These are phyloP conservation scores for Rhinichthys klamathensis DNA, from an alignment of 2,113 vertebrate species.

Conservation along the genomic window DNA sequence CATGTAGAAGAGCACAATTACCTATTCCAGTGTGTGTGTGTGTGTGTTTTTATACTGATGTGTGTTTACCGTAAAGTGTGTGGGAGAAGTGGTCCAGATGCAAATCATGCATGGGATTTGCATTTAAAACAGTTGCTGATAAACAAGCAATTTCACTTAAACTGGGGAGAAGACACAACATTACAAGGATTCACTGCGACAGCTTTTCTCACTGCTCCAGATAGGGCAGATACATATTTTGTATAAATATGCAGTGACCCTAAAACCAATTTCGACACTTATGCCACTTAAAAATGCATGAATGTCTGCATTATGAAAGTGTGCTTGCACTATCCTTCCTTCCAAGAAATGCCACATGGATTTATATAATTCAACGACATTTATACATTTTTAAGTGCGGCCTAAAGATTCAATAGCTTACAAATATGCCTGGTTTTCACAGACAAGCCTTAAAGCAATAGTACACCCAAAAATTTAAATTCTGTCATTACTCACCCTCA, in stretches of 20 bases:
- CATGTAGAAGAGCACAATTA: slow-evolving; percentile 30
- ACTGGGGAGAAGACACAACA: slow-evolving; percentile 10
- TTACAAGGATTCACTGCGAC: background rate
- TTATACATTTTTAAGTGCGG: slow-evolving; percentile 5
- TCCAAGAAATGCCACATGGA: background rate
- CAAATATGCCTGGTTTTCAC: too few relatives aligned
- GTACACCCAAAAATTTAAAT: too few relatives aligned
- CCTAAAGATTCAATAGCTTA: background rate
- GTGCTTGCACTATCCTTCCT: background rate
- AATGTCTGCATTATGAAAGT: background rate
- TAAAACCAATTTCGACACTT: background rate
- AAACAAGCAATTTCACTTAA: slow-evolving; percentile 46
- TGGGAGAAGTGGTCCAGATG: slow-evolving; percentile 34
- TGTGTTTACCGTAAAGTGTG: slow-evolving; percentile 22
- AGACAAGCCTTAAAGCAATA: too few relatives aligned
- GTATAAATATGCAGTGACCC: background rate
- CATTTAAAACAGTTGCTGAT: slow-evolving; percentile 31
- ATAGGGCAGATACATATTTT: background rate
- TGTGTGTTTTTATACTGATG: slow-evolving; percentile 18
- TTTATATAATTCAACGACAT: slow-evolving; percentile 9
- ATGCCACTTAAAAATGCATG: slow-evolving; percentile 10
- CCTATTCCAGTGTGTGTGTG: slow-evolving; percentile 17
- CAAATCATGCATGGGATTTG: slow-evolving; percentile 31
- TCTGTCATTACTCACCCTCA: too few relatives aligned
- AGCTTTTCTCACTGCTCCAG: background rate